Conservation (phyloP, 2,797 vertebrate genomes). For the Luscinia megarhynchos region DNA sequence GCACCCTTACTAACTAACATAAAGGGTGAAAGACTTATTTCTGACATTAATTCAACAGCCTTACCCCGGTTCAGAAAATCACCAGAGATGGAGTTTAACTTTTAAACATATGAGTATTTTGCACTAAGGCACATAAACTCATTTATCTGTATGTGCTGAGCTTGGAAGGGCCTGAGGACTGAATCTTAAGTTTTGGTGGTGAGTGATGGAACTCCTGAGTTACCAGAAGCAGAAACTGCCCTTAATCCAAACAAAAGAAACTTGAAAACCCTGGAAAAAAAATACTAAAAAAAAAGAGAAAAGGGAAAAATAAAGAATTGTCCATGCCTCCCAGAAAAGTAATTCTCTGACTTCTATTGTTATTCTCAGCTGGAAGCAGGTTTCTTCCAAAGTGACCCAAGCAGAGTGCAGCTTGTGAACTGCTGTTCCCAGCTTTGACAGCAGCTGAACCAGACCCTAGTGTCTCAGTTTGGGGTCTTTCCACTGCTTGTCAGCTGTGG, state of each 20-base stretch:
- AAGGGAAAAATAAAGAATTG: fast-evolving
- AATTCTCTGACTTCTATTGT: not conserved
- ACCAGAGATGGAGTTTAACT: not conserved
- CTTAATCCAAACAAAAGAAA: not conserved
- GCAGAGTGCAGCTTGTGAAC: not conserved
- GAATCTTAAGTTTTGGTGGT: not conserved
- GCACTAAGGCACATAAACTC: not conserved
- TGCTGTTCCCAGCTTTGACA: not conserved
- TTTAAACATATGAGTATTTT: not conserved
- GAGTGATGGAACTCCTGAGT: not conserved
- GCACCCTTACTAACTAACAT: not conserved
- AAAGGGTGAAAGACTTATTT: not conserved
- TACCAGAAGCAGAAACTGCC: not conserved
- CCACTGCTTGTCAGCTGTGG: not conserved
- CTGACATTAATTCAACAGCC: not conserved
- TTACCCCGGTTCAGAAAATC: not conserved
- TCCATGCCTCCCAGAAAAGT: not conserved
- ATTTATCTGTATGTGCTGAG: not conserved
- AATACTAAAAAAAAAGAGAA: not conserved
- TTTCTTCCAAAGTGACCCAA: not conserved
- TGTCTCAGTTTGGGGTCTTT: not conserved
- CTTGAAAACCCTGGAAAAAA: not conserved
- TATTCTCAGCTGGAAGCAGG: not conserved
- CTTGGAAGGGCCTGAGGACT: not conserved
- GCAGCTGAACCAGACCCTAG: not conserved